Percentiles rank a stretch among this genome's conserved stretches.
Evolutionary conservation across 2,113 vertebrate species (phyloP).

Genomic region (Polypterus bichir): DNA sequence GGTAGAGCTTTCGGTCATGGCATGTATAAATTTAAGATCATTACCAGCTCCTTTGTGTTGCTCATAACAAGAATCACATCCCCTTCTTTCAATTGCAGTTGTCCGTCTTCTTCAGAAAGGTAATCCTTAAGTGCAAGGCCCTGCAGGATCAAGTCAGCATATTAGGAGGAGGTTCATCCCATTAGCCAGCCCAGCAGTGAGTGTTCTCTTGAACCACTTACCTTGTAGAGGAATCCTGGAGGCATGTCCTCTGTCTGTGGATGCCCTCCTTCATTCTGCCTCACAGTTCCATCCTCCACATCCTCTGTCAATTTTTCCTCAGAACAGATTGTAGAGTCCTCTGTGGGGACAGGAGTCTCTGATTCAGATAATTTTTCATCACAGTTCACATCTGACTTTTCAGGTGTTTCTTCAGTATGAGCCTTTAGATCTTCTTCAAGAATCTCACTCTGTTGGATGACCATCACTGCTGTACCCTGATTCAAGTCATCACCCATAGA

Average conservation of each 20-base stretch:
- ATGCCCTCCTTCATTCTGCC: background rate
- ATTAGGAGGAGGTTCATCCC: too few species aligned
- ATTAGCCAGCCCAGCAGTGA: too few species aligned
- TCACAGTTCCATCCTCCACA: too few species aligned
- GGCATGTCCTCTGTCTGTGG: too few species aligned
- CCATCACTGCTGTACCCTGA: too few species aligned
- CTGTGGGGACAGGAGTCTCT: background rate
- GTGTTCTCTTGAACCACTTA: background rate
- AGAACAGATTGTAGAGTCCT: background rate
- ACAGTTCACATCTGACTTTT: background rate
- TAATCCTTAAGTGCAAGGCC: constrained; percentile 42
- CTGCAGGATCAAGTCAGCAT: constrained; percentile 21
- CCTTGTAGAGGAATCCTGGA: background rate
- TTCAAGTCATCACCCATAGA: background rate
- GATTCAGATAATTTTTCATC: too few species aligned
- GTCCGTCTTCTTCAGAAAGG: constrained; percentile 23
- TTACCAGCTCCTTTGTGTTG: constrained; percentile 16
- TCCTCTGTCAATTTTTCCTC: too few species aligned
- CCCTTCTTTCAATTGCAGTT: constrained; percentile 42
- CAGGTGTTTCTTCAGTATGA: too few species aligned
- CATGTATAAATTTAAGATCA: background rate
- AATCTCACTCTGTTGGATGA: too few species aligned
- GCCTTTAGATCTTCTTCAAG: too few species aligned
- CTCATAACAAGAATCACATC: constrained; percentile 41
- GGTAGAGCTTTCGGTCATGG: too few species aligned